Conservation (phyloP, 2,888 invertebrate genomes). For the Steromphala cineraria region DNA sequence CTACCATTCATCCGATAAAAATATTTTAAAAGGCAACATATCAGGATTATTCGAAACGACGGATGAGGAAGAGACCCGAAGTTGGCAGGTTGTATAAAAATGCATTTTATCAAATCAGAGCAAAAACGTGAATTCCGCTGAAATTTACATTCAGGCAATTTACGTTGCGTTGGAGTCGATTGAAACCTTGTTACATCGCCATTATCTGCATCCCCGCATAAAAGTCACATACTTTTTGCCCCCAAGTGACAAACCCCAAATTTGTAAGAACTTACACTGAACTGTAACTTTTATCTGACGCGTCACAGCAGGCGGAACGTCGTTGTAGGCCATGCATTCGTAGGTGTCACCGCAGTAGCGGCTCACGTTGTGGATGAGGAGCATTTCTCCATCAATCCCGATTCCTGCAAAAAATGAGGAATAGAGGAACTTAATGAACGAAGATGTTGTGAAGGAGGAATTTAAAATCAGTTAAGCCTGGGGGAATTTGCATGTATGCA, state of each 20-base stretch:
- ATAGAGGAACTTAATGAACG: too few relatives aligned
- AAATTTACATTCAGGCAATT: background rate
- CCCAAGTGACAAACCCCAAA: too few relatives aligned
- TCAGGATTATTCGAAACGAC: too few relatives aligned
- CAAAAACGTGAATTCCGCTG: background rate
- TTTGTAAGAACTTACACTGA: constrained; percentile 84
- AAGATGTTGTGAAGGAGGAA: too few relatives aligned
- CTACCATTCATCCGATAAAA: too few relatives aligned
- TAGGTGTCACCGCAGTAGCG: constrained; percentile 93
- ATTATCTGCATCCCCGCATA: background rate
- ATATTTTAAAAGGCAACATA: too few relatives aligned
- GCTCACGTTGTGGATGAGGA: constrained; percentile 87
- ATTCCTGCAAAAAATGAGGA: background rate
- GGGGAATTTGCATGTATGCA: too few relatives aligned
- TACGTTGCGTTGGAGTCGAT: background rate
- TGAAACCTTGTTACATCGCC: background rate
- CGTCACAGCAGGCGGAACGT: constrained; percentile 93
- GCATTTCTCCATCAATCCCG: constrained; percentile 79
- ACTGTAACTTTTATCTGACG: constrained; percentile 90
- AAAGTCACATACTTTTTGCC: background rate
- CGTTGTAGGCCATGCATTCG: constrained; percentile 92
- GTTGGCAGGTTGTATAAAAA: background rate
- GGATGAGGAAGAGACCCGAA: too few relatives aligned
- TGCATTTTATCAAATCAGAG: background rate
- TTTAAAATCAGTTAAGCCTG: too few relatives aligned